These are phyloP conservation scores for Todiramphus saurophagus DNA, from an alignment of 2,113 vertebrate species.

Conservation along the genomic window DNA sequence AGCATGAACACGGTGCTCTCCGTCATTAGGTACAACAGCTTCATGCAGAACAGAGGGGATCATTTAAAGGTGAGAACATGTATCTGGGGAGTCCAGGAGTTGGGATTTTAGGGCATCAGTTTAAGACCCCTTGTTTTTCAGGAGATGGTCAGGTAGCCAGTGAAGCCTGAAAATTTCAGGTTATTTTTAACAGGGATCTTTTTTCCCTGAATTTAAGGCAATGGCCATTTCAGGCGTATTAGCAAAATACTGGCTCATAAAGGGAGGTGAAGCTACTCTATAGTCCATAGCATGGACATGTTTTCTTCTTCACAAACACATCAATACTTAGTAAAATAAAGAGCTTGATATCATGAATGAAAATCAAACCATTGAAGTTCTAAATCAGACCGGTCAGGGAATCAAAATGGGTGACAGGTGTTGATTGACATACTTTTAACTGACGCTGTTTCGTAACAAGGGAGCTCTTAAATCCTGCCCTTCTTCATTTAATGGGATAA, in stretches of 20 bases:
- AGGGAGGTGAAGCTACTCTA: not conserved
- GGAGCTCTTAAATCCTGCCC: not conserved
- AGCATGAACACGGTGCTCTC: not conserved
- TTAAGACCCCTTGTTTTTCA: not conserved
- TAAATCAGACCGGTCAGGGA: not conserved
- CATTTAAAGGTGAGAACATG: not conserved
- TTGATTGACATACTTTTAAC: not conserved
- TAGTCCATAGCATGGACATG: too few relatives aligned
- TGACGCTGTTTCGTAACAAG: not conserved
- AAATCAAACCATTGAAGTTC: not conserved
- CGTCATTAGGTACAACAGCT: not conserved
- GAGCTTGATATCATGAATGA: not conserved
- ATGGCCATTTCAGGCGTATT: not conserved
- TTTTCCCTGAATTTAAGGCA: not conserved
- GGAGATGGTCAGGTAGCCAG: not conserved
- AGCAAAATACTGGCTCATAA: not conserved
- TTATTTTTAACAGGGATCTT: not conserved
- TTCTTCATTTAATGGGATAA: slow-evolving; percentile 1
- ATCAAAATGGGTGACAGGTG: not conserved
- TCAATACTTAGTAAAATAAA: not conserved
- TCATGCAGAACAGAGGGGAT: not conserved
- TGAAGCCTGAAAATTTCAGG: not conserved
- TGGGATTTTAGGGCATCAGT: not conserved
- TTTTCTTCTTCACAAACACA: not conserved
- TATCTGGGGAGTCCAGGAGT: not conserved